A percentile compares a stretch with the other conserved stretches of the same genome.
These are phyloP conservation scores for Cryptotis parvus DNA, from an alignment of 2,113 vertebrate genomes.

Conservation along the genomic window DNA sequence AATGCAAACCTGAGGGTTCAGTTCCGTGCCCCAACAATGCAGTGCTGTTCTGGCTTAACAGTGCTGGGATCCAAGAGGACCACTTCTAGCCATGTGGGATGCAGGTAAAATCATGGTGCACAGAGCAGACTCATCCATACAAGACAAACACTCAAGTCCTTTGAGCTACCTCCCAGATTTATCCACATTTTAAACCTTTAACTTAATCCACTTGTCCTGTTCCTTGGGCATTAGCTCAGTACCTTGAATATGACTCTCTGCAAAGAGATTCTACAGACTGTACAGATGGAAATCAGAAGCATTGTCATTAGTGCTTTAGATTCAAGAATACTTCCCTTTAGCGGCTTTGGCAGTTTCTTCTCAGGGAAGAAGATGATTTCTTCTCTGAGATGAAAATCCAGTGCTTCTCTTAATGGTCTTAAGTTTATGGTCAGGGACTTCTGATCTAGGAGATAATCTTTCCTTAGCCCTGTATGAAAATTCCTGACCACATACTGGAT, in stretches of 20 bases:
- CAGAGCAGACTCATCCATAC: too few relatives aligned
- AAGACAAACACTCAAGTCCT: too few relatives aligned
- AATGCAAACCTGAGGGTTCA: too few relatives aligned
- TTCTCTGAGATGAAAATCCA: not conserved
- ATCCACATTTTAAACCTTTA: too few relatives aligned
- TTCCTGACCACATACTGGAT: not conserved
- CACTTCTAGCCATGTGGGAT: too few relatives aligned
- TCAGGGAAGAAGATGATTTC: too few relatives aligned
- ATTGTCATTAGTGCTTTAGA: not conserved
- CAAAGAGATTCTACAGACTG: not conserved
- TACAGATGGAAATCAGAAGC: not conserved
- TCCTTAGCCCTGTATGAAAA: too few relatives aligned
- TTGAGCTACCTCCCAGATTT: too few relatives aligned
- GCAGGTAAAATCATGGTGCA: too few relatives aligned
- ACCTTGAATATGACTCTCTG: not conserved
- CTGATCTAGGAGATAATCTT: not conserved
- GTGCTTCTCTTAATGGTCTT: not conserved
- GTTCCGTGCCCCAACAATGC: too few relatives aligned
- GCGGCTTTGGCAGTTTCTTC: not conserved
- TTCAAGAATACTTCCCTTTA: not conserved
- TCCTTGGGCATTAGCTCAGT: not conserved
- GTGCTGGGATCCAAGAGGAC: too few relatives aligned
- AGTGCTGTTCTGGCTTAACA: too few relatives aligned
- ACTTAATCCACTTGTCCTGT: not conserved
- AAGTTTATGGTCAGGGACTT: not conserved